Percentiles rank a stretch among this genome's conserved stretches.
These are phyloP conservation scores for Pseudois nayaur DNA, from an alignment of 2,113 vertebrate genomes.

Conservation along the genomic window DNA sequence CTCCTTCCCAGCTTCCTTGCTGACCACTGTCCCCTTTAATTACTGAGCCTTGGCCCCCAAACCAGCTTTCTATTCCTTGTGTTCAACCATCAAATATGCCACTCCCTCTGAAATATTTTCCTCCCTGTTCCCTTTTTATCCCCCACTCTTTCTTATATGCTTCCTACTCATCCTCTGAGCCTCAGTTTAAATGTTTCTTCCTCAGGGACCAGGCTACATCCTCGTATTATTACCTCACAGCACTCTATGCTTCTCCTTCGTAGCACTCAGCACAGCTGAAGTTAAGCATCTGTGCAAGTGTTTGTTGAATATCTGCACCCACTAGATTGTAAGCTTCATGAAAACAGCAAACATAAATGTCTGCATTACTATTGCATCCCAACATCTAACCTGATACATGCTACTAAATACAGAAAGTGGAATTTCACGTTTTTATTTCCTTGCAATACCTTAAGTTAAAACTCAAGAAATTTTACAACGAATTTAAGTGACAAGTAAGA, in stretches of 20 bases:
- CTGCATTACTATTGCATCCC: neutral
- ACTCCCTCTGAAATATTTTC: neutral
- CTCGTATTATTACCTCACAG: neutral
- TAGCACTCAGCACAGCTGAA: neutral
- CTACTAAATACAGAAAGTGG: neutral
- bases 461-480: neutral
- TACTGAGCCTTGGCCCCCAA: neutral
- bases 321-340: neutral
- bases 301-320: neutral
- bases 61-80: neutral
- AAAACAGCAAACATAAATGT: neutral
- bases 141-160: neutral
- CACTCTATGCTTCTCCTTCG: neutral
- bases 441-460: slow-evolving; percentile 1
- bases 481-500: neutral
- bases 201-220: neutral
- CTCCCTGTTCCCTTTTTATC: neutral
- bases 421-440: neutral
- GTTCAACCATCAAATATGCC: neutral
- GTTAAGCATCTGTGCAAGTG: neutral
- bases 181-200: neutral
- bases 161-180: neutral
- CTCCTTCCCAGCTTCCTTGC: neutral
- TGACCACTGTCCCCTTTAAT: neutral
- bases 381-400: neutral